Base-by-base conservation (phyloP, 2,797 vertebrate species). In the Rhabdomys pumilio region DNA sequence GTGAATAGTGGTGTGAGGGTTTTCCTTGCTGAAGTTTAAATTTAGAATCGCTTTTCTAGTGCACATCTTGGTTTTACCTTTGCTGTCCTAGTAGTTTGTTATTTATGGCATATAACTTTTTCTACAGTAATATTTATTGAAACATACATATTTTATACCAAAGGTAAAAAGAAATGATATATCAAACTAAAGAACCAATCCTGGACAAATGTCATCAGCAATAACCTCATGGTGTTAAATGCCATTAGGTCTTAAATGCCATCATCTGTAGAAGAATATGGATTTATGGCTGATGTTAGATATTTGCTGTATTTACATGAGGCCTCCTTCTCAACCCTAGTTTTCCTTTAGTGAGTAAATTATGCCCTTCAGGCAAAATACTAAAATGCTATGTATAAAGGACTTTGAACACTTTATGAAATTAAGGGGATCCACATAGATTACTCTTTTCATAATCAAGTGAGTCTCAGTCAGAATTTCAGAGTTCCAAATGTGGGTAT, bases 1-100 rank as follows among this genome's bases (percentile, higher is more conserved):
- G 96, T 97, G 97, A 98, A 96, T 96, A 97, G 94, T 97, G 96
- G 96, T 93, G 95, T 96, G 95, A 98, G 96, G 97, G 90, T 88
- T 97, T 97, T 96, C 77, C 94, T 97, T 93, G 77, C 76, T 91
- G 63, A 97, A 96, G 95, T 88, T 92, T 97, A 95, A 97, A 96
- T 98, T 96, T 97, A 97, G 96, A 95, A 72, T 91, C 73, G 76
- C 93, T 94, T 96, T 95, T 93, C 79, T 94, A 93, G 89, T 94
- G 83, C 72, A 91, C 83, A 83, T 75, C 44, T 92, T 92, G 69
- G 26, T 90, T 97, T 97, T 90, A 95, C 85, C 72, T 96, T 95
- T 69, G 24, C 63, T 91, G 73, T 88, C 47, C 87, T 93, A 79
- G n/a, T 65, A 79, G 38, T 95, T 94, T 86, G 72, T 93, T 81